Base-by-base conservation (phyloP, 2,888 invertebrate genomes). In the Stenotaenia linearis region DNA sequence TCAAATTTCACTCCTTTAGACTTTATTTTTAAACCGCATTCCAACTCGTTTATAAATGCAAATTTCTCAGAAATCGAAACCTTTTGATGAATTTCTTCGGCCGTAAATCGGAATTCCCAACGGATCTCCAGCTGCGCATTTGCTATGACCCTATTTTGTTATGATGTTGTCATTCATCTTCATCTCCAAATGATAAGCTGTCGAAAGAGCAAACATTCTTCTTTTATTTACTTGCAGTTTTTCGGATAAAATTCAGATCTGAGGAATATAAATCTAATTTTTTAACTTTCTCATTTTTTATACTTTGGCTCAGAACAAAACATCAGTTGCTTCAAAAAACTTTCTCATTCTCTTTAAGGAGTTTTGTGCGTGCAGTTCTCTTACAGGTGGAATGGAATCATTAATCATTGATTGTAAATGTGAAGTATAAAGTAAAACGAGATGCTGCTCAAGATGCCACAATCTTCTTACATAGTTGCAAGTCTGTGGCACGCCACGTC, bases 401-500 rank as follows among this genome's bases (percentile, higher is more conserved):
- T 61, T 12, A 61, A 61, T 61, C 61, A 25, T 61, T 61, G 61
- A 61, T 45, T 61, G 61, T 61, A 61, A 23, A 25, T 61, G 61
- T 23, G 15, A 25, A 25, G 61, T 25, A 61, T 61, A 61, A 61
- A 61, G 25, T 25, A 61, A 61, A 61, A 23, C 61, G 23, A 61
- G 61, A 25, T 61, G 61, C 25, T 25, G 45, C 61, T 23, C 61
- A 9, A 61, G 61, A 61, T 61, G 61, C 61, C 61, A 61, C 61
- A 61, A 61, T 61, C 61, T 61, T 28, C 61, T 61, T 61, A 61
- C 25, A 25, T 23, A 61, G 61, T 61, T 61, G 61, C 61, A 61
- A 61, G 61, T 25, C 61, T 61, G 61, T 61, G 61, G 61, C 61
- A 61, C 61, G 61, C 61, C 61, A 61, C 61, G 61, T 61, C 61